Evolutionary conservation across 2,888 invertebrate species (phyloP), one percentile per base, ranked within the genome.

Genomic region (Dicyrtomina minuta): DNA sequence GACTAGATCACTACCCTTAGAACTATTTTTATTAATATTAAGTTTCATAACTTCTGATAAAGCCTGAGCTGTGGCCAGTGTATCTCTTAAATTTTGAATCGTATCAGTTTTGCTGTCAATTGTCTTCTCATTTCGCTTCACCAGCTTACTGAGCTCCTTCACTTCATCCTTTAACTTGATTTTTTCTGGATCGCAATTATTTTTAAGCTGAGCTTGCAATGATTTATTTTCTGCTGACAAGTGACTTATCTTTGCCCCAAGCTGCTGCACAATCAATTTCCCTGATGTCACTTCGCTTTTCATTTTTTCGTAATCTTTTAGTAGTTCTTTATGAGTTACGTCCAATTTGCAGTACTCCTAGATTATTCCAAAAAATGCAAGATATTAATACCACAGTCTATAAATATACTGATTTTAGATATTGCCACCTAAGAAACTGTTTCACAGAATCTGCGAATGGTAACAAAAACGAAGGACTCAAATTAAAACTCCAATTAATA

Each of bases 81-180:
- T 8, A 33, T 33, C 8, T 33, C 33, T 17, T 13, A 65, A 39
- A 15, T 51, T 26, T 13, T 17, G 27, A 41, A 65, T 65, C 3
- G 53, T 17, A 10, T n/a, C 39, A 27, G 24, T 53, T 33, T 65
- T 65, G 26, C 33, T 33, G 24, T 65, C 65, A 39, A 65, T 65
- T 39, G 51, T 17, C 15, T 49, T 51, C 20, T 65, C 65, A 20
- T 65, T 33, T 17, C 53, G 26, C n/a, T 33, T 65, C 1, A 65
- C 27, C 1, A 22, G 15, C 26, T 39, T 17, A 12, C 53, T 51
- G 33, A 49, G 53, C 2, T 65, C 65, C n/a, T 53, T 65, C 5
- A 53, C 51, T 65, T 65, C 49, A 5, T 24, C 51, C 6, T n/a
- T 46, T n/a, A 64, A 26, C n/a, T 64, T 64, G 5, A 8, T 12